Conservation (phyloP, 2,113 vertebrate genomes). For the Dromiciops gliroides region DNA sequence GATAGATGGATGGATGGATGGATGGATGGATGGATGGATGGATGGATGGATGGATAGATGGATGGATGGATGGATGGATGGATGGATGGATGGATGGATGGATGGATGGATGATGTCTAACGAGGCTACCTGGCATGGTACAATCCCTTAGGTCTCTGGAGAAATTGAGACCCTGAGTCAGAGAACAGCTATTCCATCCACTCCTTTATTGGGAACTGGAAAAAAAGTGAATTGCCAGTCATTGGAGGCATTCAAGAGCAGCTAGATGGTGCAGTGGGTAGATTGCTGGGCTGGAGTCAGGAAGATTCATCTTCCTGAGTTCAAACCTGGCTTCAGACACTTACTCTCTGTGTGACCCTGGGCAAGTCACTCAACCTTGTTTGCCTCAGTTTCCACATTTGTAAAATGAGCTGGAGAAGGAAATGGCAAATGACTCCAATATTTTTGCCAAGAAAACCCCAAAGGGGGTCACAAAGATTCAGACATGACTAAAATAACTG, state of each 20-base stretch:
- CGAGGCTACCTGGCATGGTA: background rate
- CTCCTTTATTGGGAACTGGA: background rate
- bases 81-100: background rate
- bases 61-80: background rate
- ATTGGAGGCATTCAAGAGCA: background rate
- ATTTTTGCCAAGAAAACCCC: background rate
- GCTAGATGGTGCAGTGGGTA: background rate
- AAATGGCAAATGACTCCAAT: background rate
- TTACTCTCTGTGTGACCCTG: background rate
- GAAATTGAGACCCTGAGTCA: background rate
- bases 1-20: background rate
- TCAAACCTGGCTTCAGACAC: background rate
- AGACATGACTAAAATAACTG: background rate
- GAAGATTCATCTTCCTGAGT: background rate
- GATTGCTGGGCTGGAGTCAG: background rate
- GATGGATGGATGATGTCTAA: background rate
- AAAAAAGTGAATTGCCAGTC: background rate
- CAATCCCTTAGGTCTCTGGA: slow-evolving; percentile 13
- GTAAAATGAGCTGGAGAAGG: background rate
- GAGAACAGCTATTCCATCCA: background rate
- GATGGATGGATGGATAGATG: background rate
- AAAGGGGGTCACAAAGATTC: background rate
- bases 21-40: background rate
- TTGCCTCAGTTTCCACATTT: background rate
- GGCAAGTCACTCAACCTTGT: background rate